Evolutionary conservation across 2,888 invertebrate species (phyloP), one percentile per base, ranked within the genome.

Genomic region (Molanna angustata): DNA sequence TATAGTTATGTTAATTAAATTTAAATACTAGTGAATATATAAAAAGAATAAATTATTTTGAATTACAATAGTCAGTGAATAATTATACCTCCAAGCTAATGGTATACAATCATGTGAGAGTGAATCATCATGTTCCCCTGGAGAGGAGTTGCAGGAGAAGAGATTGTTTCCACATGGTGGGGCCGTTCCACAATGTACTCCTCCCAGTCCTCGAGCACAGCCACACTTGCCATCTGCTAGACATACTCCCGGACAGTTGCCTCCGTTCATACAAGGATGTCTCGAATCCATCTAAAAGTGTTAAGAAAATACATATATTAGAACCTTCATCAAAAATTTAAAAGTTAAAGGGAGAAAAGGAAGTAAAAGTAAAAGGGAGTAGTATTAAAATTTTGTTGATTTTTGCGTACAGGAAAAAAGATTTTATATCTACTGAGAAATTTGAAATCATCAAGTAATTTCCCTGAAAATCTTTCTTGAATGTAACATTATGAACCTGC

Each of bases 151-250:
- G 63, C 89, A 89, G 0, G 85, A 84, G 64, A 89, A 90, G 65
- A 86, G 84, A 61, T 84, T 84, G 1, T 79, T 76, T 0, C 84
- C 83, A 67, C 91, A 92, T 39, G 83, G 82, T 0, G 85, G 83
- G 11, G 83, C 71, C 0, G 82, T 78, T 9, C 83, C 78, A 63
- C 90, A 90, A 6, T 83, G 49, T 2, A 42, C 43, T 7, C 44
- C 52, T 4, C 37, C 52, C 60, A 90, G 72, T 43, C 85, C 85
- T 59, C 84, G 78, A 1, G 88, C 90, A 67, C 93, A 92, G 1
- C 90, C 86, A 70, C 94, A 94, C 54, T 79, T 72, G 16, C 85
- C 80, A 14, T 69, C 74, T 49, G 69, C 69, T 35, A 64, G 64
- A 61, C 69, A 68, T 54, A 67, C 59, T 41, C 64, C 66, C 39